Evolutionary conservation across 2,113 vertebrate genomes (phyloP).

Genomic region (Ceyx cyanopectus): DNA sequence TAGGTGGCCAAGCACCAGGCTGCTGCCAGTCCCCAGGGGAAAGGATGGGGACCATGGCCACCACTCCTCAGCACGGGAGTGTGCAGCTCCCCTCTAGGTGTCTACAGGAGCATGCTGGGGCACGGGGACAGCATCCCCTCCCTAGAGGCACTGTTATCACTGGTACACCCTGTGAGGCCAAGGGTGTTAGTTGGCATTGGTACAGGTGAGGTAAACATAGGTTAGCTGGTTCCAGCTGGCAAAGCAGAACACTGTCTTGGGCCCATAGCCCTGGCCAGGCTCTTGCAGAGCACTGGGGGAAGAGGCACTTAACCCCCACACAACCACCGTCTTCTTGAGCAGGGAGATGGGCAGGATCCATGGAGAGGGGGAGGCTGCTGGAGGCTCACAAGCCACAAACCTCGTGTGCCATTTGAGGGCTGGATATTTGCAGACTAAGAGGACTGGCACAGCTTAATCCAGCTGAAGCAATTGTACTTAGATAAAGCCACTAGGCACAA

Average conservation of each 20-base stretch:
- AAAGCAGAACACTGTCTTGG: background rate
- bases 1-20: background rate
- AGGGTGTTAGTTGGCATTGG: background rate
- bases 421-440: background rate
- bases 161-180: fast-evolving
- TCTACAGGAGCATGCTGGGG: background rate
- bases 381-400: background rate
- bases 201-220: background rate
- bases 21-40: background rate
- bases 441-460: background rate
- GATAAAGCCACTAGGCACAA: background rate
- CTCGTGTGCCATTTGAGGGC: fast-evolving
- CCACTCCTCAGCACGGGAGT: background rate
- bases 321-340: background rate
- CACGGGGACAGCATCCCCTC: background rate
- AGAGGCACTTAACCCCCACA: background rate
- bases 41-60: background rate
- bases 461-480: background rate
- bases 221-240: background rate
- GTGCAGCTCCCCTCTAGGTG: background rate
- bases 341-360: background rate
- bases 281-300: background rate
- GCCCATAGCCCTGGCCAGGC: fast-evolving
- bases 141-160: background rate
- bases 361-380: background rate